Evolutionary conservation across 2,888 invertebrate genomes (phyloP), one percentile per base, ranked within the genome.

Genomic region (Mythimna albipuncta): DNA sequence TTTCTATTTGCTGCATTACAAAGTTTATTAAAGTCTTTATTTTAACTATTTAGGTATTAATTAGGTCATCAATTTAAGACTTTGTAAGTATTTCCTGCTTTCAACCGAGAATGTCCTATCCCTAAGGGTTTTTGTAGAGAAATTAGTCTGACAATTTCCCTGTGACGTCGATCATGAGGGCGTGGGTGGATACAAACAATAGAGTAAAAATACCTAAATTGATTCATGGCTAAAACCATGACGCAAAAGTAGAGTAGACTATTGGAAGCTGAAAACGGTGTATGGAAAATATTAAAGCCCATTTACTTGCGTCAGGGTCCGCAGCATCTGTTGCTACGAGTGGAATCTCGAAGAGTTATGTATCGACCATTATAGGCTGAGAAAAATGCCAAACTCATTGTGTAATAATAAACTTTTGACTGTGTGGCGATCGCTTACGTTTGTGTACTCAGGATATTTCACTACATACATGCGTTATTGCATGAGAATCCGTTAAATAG

Each of bases 171-270:
- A 35, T 47, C 21, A 47, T 16, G 70, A 73, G 82, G 83, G 81
- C 59, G 63, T 80, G 70, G 69, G 47, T 72, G 58, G 55, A 71
- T 75, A 66, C 26, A 68, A 75, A 77, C 68, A 81, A 76, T 68
- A 26, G 58, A 64, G 57, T 74, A 64, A 80, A 77, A 75, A 77
- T 78, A 74, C 65, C 77, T 68, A 63, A 76, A 81, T 72, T 71
- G 78, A 77, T 69, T 81, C 61, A 80, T 69, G 74, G 72, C 69
- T 74, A 78, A 85, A 74, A 77, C 76, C 70, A 61, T 83, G 79
- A 86, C 86, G 83, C 82, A 62, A 2, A 19, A 11, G 16, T 63
- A 35, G 7, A 21, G n/a, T 61, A 55, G 13, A 21, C n/a, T 21
- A 63, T 72, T 63, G 16, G 47, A 68, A 54, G 35, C 58, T 81